A percentile compares a stretch with the other conserved stretches of the same genome.
Conservation (phyloP, 2,888 invertebrate genomes). For the Autographa gamma region DNA sequence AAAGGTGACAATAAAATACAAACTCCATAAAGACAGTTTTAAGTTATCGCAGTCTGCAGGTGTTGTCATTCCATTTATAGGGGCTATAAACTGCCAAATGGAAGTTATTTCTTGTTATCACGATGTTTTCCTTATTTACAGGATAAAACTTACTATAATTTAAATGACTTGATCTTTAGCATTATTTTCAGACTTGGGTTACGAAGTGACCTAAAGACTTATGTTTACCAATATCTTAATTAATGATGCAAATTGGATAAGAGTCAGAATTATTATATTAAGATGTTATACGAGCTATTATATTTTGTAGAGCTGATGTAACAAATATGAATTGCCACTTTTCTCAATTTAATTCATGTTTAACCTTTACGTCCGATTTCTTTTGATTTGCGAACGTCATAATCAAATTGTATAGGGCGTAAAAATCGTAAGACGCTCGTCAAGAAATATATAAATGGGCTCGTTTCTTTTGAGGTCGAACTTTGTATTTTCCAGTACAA, state of each 20-base stretch:
- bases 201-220: not conserved
- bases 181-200: slow-evolving; percentile 28
- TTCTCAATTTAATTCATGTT: slow-evolving; percentile 11
- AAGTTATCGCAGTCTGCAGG: not conserved
- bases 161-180: slow-evolving; percentile 11
- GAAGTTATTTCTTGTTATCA: not conserved
- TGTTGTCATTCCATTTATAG: not conserved
- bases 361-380: slow-evolving; percentile 13
- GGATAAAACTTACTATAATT: slow-evolving; percentile 10
- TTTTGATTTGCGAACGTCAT: slow-evolving; percentile 19
- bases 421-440: slow-evolving; percentile 28
- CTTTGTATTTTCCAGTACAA: slow-evolving; percentile 51
- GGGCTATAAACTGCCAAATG: slow-evolving; percentile 13
- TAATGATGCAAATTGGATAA: too few species aligned
- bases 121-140: slow-evolving; percentile 38
- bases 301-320: slow-evolving; percentile 2
- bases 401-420: slow-evolving; percentile 37
- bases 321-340: slow-evolving; percentile 15
- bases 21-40: not conserved
- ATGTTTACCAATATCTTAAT: not conserved
- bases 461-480: slow-evolving; percentile 52
- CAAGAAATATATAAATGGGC: slow-evolving; percentile 43
- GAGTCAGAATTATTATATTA: too few species aligned
- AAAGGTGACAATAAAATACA: not conserved
- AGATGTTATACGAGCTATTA: not conserved